These are phyloP conservation scores for Acanthoscelides obtectus DNA, from an alignment of 2,888 invertebrate species.

Conservation along the genomic window DNA sequence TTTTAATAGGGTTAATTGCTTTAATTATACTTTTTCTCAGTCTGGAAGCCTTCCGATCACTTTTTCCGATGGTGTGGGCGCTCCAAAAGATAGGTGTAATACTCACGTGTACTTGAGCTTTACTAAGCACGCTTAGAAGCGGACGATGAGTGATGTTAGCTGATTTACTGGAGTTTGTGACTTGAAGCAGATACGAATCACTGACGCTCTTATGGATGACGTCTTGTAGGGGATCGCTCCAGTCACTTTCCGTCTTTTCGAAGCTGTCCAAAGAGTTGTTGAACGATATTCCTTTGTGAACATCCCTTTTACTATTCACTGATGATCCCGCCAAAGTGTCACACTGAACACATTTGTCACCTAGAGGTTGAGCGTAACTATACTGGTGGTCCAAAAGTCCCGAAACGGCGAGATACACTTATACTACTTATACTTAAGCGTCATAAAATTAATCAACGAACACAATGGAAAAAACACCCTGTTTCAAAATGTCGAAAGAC, in stretches of 20 bases:
- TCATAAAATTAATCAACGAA: too few species aligned
- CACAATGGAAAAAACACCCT: too few species aligned
- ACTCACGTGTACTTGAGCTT: not conserved
- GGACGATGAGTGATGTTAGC: not conserved
- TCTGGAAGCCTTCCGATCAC: too few species aligned
- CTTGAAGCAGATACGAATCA: not conserved
- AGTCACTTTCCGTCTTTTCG: not conserved
- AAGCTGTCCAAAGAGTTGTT: not conserved
- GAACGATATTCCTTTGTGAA: not conserved
- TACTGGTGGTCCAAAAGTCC: too few species aligned
- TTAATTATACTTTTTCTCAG: too few species aligned
- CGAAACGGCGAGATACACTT: too few species aligned
- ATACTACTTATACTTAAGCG: too few species aligned
- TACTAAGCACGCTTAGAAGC: not conserved
- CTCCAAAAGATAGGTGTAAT: too few species aligned
- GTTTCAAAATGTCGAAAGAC: too few species aligned
- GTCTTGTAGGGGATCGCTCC: not conserved
- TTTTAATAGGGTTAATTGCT: too few species aligned
- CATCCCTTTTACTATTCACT: not conserved
- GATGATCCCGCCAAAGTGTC: not conserved
- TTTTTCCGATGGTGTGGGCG: too few species aligned
- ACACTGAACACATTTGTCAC: not conserved
- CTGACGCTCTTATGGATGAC: not conserved
- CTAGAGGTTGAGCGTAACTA: too few species aligned
- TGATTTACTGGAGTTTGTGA: not conserved